Percentiles rank a stretch among this genome's conserved stretches.
Conservation (phyloP, 2,113 vertebrate genomes). For the Sander vitreus region DNA sequence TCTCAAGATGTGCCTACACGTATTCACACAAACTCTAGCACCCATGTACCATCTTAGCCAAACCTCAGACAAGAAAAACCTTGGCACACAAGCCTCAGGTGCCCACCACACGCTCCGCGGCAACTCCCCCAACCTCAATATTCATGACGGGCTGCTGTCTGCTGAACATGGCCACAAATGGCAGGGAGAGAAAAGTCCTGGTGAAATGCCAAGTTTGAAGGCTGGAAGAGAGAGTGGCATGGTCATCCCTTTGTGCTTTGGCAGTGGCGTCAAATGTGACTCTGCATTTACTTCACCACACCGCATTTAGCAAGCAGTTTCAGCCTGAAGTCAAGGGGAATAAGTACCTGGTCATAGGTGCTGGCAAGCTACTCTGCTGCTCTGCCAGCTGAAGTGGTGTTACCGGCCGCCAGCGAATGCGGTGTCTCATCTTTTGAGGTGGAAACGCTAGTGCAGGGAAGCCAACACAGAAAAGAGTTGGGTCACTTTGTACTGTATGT, state of each 20-base stretch:
- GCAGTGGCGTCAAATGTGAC: constrained; percentile 35
- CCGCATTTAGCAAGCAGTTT: constrained; percentile 5
- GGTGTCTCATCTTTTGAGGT: constrained; percentile 33
- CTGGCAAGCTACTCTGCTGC: neutral
- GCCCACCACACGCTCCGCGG: constrained; percentile 15
- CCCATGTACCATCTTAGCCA: constrained; percentile 9
- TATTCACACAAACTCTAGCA: constrained; percentile 1
- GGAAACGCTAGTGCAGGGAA: constrained; percentile 8
- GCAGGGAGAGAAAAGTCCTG: constrained; percentile 22
- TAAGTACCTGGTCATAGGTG: constrained; percentile 59
- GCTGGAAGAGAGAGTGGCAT: constrained; percentile 15
- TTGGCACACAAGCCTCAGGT: constrained; percentile 49
- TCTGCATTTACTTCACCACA: constrained; percentile 33
- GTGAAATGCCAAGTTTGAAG: constrained; percentile 42
- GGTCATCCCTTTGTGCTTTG: constrained; percentile 40
- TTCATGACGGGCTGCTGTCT: constrained; percentile 49
- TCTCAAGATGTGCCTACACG: constrained; percentile 20
- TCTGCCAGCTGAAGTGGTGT: constrained; percentile 36
- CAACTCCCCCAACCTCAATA: constrained; percentile 32
- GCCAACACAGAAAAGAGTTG: constrained; percentile 38
- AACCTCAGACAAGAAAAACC: constrained; percentile 43
- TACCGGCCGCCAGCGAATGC: constrained; percentile 17
- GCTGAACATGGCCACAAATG: constrained; percentile 24
- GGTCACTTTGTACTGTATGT: constrained; percentile 58
- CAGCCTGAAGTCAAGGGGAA: constrained; percentile 54